Evolutionary conservation across 2,113 vertebrate genomes (phyloP).

Genomic region (Motacilla alba): DNA sequence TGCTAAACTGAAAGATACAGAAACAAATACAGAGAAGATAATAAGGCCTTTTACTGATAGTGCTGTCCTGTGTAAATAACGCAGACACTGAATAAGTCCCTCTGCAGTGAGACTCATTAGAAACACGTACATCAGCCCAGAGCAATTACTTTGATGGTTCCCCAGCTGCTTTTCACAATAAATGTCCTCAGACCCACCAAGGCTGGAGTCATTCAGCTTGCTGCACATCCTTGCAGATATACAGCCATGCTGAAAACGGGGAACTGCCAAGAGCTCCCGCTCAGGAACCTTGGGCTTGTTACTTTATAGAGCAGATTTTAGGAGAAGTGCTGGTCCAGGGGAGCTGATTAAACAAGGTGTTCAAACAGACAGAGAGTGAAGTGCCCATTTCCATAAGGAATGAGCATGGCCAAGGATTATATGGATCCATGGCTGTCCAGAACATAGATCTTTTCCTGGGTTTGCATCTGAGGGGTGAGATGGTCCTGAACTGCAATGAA

Average conservation of each 20-base stretch:
- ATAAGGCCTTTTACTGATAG: slow-evolving; percentile 54
- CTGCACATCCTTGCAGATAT: not conserved
- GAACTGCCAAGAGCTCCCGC: not conserved
- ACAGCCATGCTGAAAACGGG: not conserved
- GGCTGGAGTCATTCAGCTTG: not conserved
- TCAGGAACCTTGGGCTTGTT: accelerated
- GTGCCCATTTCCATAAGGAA: not conserved
- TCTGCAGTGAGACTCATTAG: slow-evolving; percentile 37
- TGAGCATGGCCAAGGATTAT: not conserved
- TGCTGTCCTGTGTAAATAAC: slow-evolving; percentile 53
- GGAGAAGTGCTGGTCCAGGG: not conserved
- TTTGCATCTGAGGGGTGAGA: not conserved
- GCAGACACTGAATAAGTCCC: not conserved
- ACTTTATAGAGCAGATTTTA: not conserved
- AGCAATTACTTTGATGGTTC: slow-evolving; percentile 60
- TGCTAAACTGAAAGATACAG: slow-evolving; percentile 33
- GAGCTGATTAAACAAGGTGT: not conserved
- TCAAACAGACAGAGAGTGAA: not conserved
- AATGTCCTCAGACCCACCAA: not conserved
- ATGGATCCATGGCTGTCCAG: not conserved
- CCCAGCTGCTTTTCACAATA: slow-evolving; percentile 27
- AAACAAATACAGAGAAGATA: slow-evolving; percentile 50
- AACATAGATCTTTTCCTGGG: not conserved
- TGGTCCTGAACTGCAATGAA: not conserved
- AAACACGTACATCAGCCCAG: not conserved